phyloP scores from a whole-genome alignment of 2,797 vertebrate species.

The Sebastes dallii region DNA sequence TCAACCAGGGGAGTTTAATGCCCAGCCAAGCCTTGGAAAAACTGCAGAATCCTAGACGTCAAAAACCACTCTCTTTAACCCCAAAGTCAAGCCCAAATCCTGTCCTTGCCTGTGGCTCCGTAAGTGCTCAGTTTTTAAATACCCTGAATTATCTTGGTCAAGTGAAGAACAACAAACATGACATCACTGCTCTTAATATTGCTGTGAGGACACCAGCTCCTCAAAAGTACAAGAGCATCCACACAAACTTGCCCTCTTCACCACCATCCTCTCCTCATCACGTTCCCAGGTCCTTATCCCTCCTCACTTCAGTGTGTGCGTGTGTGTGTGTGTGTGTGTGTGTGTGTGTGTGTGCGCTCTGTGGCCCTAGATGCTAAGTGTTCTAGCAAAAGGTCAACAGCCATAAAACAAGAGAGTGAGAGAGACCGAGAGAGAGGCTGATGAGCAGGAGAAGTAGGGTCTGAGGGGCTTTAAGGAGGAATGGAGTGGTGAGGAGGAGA shows the following conservation, averaged over 20 bases:
- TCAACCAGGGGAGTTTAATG: background rate
- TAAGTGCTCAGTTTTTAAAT: slow-evolving; percentile 10
- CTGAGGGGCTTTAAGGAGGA: slow-evolving; percentile 65
- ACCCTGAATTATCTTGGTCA: background rate
- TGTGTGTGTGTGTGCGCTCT: background rate
- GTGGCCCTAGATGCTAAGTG: slow-evolving; percentile 63
- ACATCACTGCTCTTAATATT: slow-evolving; percentile 12
- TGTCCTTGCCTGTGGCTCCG: background rate
- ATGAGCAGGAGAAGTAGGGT: slow-evolving; percentile 66
- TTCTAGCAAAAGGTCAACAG: slow-evolving; percentile 77
- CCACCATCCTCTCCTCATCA: slow-evolving; percentile 30
- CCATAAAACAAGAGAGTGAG: slow-evolving; percentile 59
- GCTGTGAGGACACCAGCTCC: slow-evolving; percentile 17
- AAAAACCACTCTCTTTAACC: background rate
- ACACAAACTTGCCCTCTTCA: slow-evolving; percentile 14
- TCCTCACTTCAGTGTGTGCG: background rate
- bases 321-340: background rate
- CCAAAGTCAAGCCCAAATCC: background rate
- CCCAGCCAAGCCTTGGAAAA: background rate
- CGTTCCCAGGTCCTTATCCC: slow-evolving; percentile 30
- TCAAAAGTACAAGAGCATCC: slow-evolving; percentile 31
- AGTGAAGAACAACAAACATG: slow-evolving; percentile 35
- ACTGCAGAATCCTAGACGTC: background rate
- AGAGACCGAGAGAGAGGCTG: slow-evolving; percentile 38
- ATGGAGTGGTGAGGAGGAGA: slow-evolving; percentile 60